Evolutionary conservation across 1,140 invertebrate genomes (phyloP).

Genomic region (Amyelois transitella): DNA sequence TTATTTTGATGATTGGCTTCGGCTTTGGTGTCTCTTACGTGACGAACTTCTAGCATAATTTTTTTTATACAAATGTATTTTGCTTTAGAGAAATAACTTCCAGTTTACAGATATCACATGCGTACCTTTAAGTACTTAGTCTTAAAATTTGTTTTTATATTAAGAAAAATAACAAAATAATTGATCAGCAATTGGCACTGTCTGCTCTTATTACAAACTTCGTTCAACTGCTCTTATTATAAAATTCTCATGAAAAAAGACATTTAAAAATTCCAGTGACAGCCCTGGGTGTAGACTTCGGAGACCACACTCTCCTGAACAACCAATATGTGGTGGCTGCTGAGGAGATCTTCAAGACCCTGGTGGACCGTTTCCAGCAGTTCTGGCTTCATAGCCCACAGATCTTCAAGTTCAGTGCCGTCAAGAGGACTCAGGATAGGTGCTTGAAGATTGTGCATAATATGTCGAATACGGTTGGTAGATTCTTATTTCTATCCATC

Average conservation of each 20-base stretch:
- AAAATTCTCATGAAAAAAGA: no score
- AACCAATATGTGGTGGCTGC: constrained; percentile 41
- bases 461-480: constrained; percentile 49
- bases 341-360: constrained; percentile 40
- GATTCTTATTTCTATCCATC: constrained; percentile 1
- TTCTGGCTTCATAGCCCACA: constrained; percentile 43
- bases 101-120: no score
- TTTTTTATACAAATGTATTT: no score
- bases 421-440: constrained; percentile 43
- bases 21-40: no score
- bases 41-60: no score
- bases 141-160: no score
- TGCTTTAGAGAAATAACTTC: no score
- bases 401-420: constrained; percentile 30
- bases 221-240: neutral
- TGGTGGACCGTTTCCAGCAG: constrained; percentile 52
- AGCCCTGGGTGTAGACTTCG: constrained; percentile 49
- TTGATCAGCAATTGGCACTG: no score
- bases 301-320: constrained; percentile 40
- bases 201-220: no score
- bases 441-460: constrained; percentile 46
- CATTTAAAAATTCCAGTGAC: constrained; percentile 28
- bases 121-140: no score
- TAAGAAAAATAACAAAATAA: no score
- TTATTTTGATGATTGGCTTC: no score